These are phyloP conservation scores for Ceratosolen fusciceps DNA, from an alignment of 1,140 invertebrate species.

Conservation along the genomic window DNA sequence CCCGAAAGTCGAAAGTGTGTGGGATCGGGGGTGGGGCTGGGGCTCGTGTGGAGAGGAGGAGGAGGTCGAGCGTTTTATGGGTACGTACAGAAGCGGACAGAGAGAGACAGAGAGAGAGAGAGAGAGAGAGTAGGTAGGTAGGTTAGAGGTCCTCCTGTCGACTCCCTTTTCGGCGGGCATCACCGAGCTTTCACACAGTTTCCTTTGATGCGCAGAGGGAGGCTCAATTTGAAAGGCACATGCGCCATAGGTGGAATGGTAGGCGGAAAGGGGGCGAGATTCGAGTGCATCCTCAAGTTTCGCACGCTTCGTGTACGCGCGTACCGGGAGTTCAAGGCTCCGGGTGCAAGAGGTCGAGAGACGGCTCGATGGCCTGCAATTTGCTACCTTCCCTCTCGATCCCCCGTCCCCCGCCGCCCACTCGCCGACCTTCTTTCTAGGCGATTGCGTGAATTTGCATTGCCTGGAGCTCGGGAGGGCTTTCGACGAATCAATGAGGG, in stretches of 20 bases:
- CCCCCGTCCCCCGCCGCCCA: background rate
- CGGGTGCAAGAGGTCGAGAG: background rate
- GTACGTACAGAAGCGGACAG: too few relatives aligned
- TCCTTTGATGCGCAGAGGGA: background rate
- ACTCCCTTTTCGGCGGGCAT: background rate
- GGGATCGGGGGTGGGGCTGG: too few relatives aligned
- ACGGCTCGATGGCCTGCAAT: conserved; percentile 8
- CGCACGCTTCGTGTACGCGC: background rate
- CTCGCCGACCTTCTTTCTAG: background rate
- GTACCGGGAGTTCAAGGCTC: background rate
- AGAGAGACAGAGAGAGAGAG: too few relatives aligned
- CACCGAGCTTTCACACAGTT: background rate
- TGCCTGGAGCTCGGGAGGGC: background rate
- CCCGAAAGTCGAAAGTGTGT: too few relatives aligned
- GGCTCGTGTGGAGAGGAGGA: too few relatives aligned
- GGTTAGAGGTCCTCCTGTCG: background rate
- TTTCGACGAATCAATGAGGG: conserved; percentile 5
- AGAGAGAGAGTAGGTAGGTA: background rate
- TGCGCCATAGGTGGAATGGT: background rate
- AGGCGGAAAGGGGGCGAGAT: background rate
- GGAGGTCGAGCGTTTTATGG: too few relatives aligned
- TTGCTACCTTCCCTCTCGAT: conserved; percentile 4
- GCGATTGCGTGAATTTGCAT: background rate
- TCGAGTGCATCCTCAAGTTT: background rate
- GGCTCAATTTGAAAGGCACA: background rate